Evolutionary conservation across 2,888 invertebrate species (phyloP), one percentile per base, ranked within the genome.

Genomic region (Epicampocera succincta): DNA sequence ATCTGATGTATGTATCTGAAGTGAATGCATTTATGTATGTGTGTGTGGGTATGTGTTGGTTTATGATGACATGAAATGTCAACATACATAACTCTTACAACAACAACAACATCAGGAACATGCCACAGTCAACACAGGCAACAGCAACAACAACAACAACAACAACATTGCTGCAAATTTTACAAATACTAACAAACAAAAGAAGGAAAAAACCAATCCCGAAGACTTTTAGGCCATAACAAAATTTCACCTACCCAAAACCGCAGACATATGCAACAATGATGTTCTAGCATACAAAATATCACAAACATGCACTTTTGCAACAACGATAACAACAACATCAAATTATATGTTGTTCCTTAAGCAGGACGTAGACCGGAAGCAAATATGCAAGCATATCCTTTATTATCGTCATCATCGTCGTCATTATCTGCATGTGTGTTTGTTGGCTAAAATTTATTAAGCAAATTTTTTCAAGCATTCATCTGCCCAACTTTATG

Each of bases 201-300:
- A n/a, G n/a, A n/a, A n/a, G n/a, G n/a, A n/a, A n/a, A n/a, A 44
- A 61, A 68, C 33, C 19, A 29, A 33, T 33, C 8, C 11, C 21
- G 6, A 46, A 44, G 42, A 58, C 11, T 52, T 60, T 61, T 58
- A 15, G 33, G 15, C 42, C 66, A 40, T 17, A 52, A 19, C 38
- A 65, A 56, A 44, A 71, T 52, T 63, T 82, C 65, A 84, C 79
- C 61, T 76, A 80, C 54, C 33, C 9, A 52, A 66, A 84, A 84
- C 85, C 85, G 84, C 85, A 85, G 85, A 85, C 85, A 85, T 78
- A 85, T 85, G 85, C 85, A 85, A 83, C 83, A 82, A 74, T 69
- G 82, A 81, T 71, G 75, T 61, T 56, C 38, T 21, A 69, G 33
- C 61, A 72, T 61, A 72, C 50, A 71, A 46, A 69, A 68, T 56